Percentiles rank a stretch among this genome's conserved stretches.
phyloP scores from a whole-genome alignment of 2,888 invertebrate genomes.

The Zygogramma bicolorata region DNA sequence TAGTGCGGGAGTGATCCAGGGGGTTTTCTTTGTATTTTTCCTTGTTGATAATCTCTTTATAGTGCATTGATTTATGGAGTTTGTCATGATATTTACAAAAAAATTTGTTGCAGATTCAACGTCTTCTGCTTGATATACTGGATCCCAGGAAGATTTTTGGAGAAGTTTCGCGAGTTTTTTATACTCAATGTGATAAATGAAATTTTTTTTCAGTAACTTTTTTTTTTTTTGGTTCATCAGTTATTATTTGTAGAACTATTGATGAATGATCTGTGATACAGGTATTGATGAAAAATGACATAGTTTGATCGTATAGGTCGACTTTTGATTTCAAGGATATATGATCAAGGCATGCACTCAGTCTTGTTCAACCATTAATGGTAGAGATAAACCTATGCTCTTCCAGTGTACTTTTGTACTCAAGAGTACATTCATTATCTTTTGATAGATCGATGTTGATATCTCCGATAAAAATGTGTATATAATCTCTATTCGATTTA shows the following conservation, averaged over 20 bases:
- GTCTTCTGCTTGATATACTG: constrained; percentile 11
- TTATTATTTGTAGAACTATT: constrained; percentile 18
- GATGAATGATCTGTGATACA: constrained; percentile 19
- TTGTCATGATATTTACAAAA: background rate
- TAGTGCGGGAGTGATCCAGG: background rate
- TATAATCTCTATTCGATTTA: constrained; percentile 9
- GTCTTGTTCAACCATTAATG: constrained; percentile 6
- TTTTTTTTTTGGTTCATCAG: constrained; percentile 4
- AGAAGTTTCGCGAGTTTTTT: constrained; percentile 13
- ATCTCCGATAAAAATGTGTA: constrained; percentile 15
- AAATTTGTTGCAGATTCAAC: constrained; percentile 6
- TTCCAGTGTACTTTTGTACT: constrained; percentile 15
- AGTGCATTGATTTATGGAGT: constrained; percentile 15
- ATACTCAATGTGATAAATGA: background rate
- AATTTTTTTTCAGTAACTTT: background rate
- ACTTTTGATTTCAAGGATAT: constrained; percentile 7
- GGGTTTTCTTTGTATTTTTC: background rate
- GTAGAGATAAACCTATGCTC: background rate
- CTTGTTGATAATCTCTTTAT: background rate
- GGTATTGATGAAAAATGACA: constrained; percentile 6
- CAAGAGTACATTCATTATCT: constrained; percentile 4
- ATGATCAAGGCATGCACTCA: constrained; percentile 9
- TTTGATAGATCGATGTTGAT: constrained; percentile 10
- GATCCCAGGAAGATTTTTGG: background rate
- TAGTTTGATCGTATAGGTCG: constrained; percentile 1